Evolutionary conservation across 30 jellyfish, hydroid and myxozoan species (phyloP), one percentile per base, ranked within the genome.

Genomic region (Chironex yamaguchii): DNA sequence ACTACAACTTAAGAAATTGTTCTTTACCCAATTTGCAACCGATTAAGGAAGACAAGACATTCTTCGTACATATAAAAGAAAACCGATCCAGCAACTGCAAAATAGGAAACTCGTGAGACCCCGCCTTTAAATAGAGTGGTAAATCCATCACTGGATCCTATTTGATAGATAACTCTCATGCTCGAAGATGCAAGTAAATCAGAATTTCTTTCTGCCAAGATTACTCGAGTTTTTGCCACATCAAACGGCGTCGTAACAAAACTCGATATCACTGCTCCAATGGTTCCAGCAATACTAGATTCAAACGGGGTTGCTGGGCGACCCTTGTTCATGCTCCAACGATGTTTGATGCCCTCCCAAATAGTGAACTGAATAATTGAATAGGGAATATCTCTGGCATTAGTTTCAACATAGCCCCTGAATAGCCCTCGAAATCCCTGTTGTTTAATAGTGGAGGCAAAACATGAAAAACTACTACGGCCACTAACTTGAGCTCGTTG

Each of bases 281-380:
- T n/a, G 11, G 95, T 95, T 2, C 99, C 99, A 54, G 95, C 96
- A 22, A 95, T 52, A 51, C 97, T 97, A 23, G 99, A 95, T 49
- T 79, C 80, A 33, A 89, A 36, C 0, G 96, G 97, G 6, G 96
- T 48, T 24, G 17, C 58, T 6, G 58, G 58, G 17, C 13, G 9
- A 6, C 58, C 58, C 17, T 42, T 42, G 58, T 42, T 6, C 58
- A 6, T 9, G 9, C 17, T 42, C 58, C 58, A 42, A 6, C 17
- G 13, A 42, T 42, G 17, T 42, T 42, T 42, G 17, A 42, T 49
- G 54, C 42, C 74, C 69, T 95, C 99, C 99, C 99, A 95, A 23
- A 90, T 64, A 13, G 97, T 97, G 70, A 95, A 80, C 70, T 95
- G 99, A 11, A 90, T 85, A 49, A 95, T 74, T 6, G 99, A 76